phyloP scores from a whole-genome alignment of 2,113 vertebrate genomes.

The Dipodomys spectabilis region DNA sequence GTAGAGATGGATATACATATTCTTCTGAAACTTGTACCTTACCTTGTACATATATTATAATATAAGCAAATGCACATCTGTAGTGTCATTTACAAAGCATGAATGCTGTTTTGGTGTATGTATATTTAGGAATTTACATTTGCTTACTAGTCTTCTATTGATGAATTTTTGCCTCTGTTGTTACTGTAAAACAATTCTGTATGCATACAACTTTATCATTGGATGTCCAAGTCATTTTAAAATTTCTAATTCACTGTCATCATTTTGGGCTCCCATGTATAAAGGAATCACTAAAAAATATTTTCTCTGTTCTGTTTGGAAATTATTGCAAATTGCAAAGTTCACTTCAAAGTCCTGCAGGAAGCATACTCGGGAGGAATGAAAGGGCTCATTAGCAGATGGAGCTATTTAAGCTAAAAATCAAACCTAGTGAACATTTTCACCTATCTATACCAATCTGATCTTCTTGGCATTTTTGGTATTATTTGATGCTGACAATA shows the following conservation, averaged over 20 bases:
- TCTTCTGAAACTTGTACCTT: constrained; percentile 13
- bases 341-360: not conserved
- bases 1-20: not conserved
- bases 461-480: constrained; percentile 65
- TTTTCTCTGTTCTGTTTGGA: constrained; percentile 43
- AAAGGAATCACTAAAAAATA: constrained; percentile 29
- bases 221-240: constrained; percentile 34
- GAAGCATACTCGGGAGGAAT: constrained; percentile 43
- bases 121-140: constrained; percentile 2
- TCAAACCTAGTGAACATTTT: constrained; percentile 68
- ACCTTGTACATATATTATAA: not conserved
- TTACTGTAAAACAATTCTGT: constrained; percentile 33
- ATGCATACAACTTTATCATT: not conserved
- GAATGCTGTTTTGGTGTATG: not conserved
- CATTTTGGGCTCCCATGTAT: constrained; percentile 31
- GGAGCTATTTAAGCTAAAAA: constrained; percentile 67
- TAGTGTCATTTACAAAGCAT: constrained; percentile 17
- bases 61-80: constrained; percentile 2
- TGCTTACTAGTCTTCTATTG: constrained; percentile 7
- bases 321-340: constrained; percentile 55
- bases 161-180: constrained; percentile 34
- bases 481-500: constrained; percentile 82
- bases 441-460: constrained; percentile 62
- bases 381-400: constrained; percentile 69
- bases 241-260: constrained; percentile 23